These are phyloP conservation scores for Pocillopora damicornis DNA, from an alignment of 64 coral and sea anemone genomes.

Conservation along the genomic window DNA sequence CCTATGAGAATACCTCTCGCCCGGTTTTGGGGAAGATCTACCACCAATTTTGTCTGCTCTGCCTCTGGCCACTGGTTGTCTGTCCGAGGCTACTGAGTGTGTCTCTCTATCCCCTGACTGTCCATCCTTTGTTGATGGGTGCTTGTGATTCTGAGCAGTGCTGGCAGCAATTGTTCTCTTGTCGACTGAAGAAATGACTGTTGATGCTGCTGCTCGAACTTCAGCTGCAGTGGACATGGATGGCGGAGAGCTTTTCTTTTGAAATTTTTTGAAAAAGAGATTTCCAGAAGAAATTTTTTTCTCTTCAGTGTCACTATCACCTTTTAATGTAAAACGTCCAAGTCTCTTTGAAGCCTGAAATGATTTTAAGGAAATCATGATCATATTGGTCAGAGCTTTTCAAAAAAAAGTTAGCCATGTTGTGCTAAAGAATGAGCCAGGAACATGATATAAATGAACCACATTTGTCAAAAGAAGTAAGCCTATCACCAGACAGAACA, in stretches of 20 bases:
- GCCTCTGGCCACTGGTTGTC: not conserved
- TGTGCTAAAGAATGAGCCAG: too few species aligned
- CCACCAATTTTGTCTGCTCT: slow-evolving; percentile 8
- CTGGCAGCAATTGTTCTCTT: not conserved
- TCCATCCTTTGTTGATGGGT: not conserved
- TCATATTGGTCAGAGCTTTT: not conserved
- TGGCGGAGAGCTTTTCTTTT: slow-evolving; percentile 64
- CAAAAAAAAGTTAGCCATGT: not conserved
- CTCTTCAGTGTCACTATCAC: slow-evolving; percentile 63
- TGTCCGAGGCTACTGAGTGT: slow-evolving; percentile 14
- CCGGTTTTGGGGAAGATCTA: slow-evolving; percentile 34
- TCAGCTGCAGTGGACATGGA: slow-evolving; percentile 36
- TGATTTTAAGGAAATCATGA: not conserved
- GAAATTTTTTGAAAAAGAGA: slow-evolving; percentile 63
- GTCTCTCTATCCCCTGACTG: not conserved
- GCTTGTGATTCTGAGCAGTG: not conserved
- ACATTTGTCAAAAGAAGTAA: too few species aligned
- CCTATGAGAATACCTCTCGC: slow-evolving; percentile 5
- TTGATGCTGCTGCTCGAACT: slow-evolving; percentile 18
- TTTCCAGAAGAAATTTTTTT: slow-evolving; percentile 60
- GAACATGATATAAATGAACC: too few species aligned
- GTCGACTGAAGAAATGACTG: not conserved
- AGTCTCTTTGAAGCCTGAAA: slow-evolving; percentile 62
- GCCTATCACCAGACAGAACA: too few species aligned
- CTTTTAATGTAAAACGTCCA: slow-evolving; percentile 78